Base-by-base conservation (phyloP, 1,140 invertebrate genomes). In the Globodera rostochiensis region DNA sequence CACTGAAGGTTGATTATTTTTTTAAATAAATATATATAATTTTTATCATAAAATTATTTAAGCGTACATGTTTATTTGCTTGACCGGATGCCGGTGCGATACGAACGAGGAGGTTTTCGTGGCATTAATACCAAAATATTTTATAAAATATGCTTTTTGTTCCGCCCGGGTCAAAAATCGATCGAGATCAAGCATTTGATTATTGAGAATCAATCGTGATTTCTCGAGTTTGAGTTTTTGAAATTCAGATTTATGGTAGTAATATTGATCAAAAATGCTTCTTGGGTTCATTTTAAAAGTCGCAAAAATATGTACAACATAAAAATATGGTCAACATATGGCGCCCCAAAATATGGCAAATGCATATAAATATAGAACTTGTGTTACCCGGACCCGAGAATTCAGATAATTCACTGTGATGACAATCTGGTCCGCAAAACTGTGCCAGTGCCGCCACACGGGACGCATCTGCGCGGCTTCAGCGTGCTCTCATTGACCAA, bases 401-500 rank as follows among this genome's bases (percentile, higher is more conserved):
- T 36, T 46, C n/a, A 74, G 57, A 74, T 21, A 25, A 57, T 74
- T 25, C 45, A 57, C 15, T 64, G 57, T 64, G 57, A 64, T 64
- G 57, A 64, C 57, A 13, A 64, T n/a, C 7, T 70, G 50, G 15
- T 19, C 25, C 53, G 74, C 74, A 49, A 82, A 86, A 49, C 79
- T 67, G 47, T 85, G 84, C 67, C 84, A 87, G 64, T 82, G 76
- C 45, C 69, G 7, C 36, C 70, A 73, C 13, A 64, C 77, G 45
- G 71, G 25, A n/a, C 46, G 73, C 47, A 80, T 11, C 53, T 85
- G 11, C 57, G 85, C 49, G 84, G 84, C 15, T 85, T 85, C 53
- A 77, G 25, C 4, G 83, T 85, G 46, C 57, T 85, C 49, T 84
- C 84, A 15, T 25, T 85, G 13, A 86, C 85, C 11, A 47, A 80